These are phyloP conservation scores for Periophthalmus modestus DNA, from an alignment of 2,113 vertebrate species.

Conservation along the genomic window DNA sequence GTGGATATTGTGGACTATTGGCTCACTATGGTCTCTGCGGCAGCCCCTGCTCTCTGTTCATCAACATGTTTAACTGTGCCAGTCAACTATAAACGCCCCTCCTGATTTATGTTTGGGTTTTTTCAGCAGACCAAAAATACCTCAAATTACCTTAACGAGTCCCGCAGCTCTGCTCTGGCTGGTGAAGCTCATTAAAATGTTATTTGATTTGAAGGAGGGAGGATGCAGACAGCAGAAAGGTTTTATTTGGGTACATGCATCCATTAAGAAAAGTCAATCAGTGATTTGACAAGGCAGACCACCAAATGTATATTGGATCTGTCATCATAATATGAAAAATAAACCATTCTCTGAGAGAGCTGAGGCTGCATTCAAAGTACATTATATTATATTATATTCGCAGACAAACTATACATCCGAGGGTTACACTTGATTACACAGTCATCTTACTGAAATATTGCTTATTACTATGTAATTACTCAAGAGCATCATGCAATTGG, in stretches of 20 bases:
- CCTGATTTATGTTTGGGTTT: constrained; percentile 59
- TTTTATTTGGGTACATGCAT: constrained; percentile 56
- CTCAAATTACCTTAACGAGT: constrained; percentile 41
- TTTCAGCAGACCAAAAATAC: constrained; percentile 48
- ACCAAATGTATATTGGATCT: constrained; percentile 57
- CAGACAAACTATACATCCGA: background rate
- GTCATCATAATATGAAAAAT: constrained; percentile 18
- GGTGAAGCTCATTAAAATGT: constrained; percentile 68
- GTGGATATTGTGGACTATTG: constrained; percentile 60
- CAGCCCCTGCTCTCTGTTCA: constrained; percentile 43
- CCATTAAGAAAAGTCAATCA: constrained; percentile 62
- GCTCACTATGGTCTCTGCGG: constrained; percentile 45
- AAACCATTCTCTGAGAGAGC: background rate
- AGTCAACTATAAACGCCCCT: constrained; percentile 30
- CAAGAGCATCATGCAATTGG: no score
- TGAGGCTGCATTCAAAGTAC: background rate
- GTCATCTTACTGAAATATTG: background rate
- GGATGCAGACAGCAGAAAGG: constrained; percentile 46
- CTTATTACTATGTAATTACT: background rate
- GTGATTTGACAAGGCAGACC: constrained; percentile 54
- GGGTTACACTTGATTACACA: background rate
- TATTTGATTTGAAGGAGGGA: constrained; percentile 52
- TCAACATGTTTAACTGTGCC: constrained; percentile 19
- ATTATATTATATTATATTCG: no score
- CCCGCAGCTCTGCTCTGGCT: constrained; percentile 47